These are phyloP conservation scores for Baryphthengus martii DNA, from an alignment of 2,113 vertebrate genomes.

Conservation along the genomic window DNA sequence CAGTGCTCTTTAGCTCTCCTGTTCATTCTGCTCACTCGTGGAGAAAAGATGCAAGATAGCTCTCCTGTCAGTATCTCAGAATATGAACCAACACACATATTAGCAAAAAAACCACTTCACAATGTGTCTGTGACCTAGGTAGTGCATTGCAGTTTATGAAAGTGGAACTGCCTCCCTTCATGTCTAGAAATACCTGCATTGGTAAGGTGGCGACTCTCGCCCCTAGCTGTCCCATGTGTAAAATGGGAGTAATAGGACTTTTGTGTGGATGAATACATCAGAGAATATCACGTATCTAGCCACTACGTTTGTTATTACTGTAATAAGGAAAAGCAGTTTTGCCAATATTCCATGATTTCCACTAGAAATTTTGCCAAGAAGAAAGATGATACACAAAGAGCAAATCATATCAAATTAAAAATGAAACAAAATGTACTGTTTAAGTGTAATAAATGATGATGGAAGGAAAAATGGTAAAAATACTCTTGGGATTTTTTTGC, in stretches of 20 bases:
- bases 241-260: not conserved
- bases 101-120: not conserved
- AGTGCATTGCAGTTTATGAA: not conserved
- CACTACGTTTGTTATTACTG: not conserved
- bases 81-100: not conserved
- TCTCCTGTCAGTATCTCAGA: not conserved
- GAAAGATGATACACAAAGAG: not conserved
- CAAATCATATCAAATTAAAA: not conserved
- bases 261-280: not conserved
- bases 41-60: not conserved
- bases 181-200: not conserved
- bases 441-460: not conserved
- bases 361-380: not conserved
- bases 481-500: not conserved
- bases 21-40: not conserved
- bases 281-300: fast-evolving
- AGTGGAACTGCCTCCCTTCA: not conserved
- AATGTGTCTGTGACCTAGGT: not conserved
- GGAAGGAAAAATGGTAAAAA: not conserved
- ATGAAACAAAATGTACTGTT: not conserved
- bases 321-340: not conserved
- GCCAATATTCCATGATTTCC: not conserved
- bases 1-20: not conserved
- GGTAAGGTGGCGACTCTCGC: fast-evolving
- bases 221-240: not conserved